A percentile compares a stretch with the other conserved stretches of the same genome.
phyloP scores from a whole-genome alignment of 2,888 invertebrate genomes.

The Scaptomyza tumidula region DNA sequence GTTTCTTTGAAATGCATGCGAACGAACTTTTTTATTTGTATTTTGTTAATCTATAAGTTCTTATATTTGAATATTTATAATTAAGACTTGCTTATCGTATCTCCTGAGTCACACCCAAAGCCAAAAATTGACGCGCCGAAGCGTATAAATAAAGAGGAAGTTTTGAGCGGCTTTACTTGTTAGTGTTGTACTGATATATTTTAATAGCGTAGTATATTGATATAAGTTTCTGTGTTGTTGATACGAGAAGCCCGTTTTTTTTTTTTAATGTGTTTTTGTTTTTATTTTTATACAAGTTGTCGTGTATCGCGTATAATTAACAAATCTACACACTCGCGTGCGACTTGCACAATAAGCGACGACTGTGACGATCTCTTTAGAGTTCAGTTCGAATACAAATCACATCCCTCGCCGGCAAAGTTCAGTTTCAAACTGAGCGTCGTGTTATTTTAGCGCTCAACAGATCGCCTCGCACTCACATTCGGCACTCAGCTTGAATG shows the following conservation, averaged over 20 bases:
- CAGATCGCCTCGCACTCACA: slow-evolving; percentile 22
- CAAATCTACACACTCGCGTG: slow-evolving; percentile 36
- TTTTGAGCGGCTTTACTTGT: slow-evolving; percentile 1
- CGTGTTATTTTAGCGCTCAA: slow-evolving; percentile 13
- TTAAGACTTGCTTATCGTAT: slow-evolving; percentile 16
- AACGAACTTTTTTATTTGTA: not conserved
- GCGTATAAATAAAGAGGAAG: slow-evolving; percentile 6
- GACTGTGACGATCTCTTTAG: slow-evolving; percentile 7
- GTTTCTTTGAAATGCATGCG: slow-evolving; percentile 20
- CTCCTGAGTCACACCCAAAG: slow-evolving; percentile 12
- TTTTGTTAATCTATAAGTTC: not conserved
- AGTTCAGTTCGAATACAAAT: slow-evolving; percentile 1
- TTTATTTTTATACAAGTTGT: slow-evolving; percentile 20
- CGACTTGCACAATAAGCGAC: slow-evolving; percentile 60
- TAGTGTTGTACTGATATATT: too few species aligned
- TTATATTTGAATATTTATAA: not conserved
- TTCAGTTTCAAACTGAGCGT: slow-evolving; percentile 51
- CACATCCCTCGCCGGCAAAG: slow-evolving; percentile 49
- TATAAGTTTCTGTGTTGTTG: too few species aligned
- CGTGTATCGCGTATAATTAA: slow-evolving; percentile 50
- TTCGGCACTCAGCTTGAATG: slow-evolving; percentile 13
- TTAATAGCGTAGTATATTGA: too few species aligned
- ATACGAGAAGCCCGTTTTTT: slow-evolving; percentile 15
- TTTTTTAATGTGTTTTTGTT: not conserved
- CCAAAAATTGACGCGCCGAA: slow-evolving; percentile 8